Percentiles rank a stretch among this genome's conserved stretches.
Evolutionary conservation across 1,140 invertebrate genomes (phyloP).

Genomic region (Solenopsis fugax): DNA sequence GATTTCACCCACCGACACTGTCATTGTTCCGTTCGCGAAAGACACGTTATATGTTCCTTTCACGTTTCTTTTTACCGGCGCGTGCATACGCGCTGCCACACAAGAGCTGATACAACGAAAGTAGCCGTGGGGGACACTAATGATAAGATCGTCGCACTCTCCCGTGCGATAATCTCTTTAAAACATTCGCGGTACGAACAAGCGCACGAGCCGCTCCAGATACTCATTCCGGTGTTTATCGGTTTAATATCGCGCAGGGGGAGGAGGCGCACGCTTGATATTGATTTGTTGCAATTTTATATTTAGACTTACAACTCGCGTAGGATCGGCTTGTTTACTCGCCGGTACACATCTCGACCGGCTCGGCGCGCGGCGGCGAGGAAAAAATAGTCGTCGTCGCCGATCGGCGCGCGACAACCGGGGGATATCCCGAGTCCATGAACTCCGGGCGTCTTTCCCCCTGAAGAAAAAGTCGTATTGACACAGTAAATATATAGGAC

Average conservation of each 20-base stretch:
- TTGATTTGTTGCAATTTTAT: slow-evolving; percentile 58
- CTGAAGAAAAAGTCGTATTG: not conserved
- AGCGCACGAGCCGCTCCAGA: slow-evolving; percentile 7
- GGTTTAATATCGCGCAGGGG: not conserved
- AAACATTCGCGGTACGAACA: not conserved
- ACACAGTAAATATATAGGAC: not conserved
- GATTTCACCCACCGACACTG: slow-evolving; percentile 1
- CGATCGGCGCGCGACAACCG: not conserved
- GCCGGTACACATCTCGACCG: slow-evolving; percentile 16
- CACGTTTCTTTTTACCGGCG: not conserved
- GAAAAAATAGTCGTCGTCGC: slow-evolving; percentile 6
- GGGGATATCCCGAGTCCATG: not conserved
- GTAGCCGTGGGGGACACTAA: not conserved
- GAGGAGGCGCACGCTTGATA: slow-evolving; percentile 23
- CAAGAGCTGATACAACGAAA: not conserved
- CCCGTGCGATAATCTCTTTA: not conserved
- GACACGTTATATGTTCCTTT: not conserved
- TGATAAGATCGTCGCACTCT: slow-evolving; percentile 30
- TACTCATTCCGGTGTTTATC: slow-evolving; percentile 42
- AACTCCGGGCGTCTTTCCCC: not conserved
- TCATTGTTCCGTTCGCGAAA: slow-evolving; percentile 1
- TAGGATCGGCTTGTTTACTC: slow-evolving; percentile 50
- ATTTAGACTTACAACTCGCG: slow-evolving; percentile 44
- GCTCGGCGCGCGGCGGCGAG: not conserved
- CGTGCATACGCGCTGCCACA: not conserved